phyloP scores from a whole-genome alignment of 2,888 invertebrate species.

The Catocala fraxini region DNA sequence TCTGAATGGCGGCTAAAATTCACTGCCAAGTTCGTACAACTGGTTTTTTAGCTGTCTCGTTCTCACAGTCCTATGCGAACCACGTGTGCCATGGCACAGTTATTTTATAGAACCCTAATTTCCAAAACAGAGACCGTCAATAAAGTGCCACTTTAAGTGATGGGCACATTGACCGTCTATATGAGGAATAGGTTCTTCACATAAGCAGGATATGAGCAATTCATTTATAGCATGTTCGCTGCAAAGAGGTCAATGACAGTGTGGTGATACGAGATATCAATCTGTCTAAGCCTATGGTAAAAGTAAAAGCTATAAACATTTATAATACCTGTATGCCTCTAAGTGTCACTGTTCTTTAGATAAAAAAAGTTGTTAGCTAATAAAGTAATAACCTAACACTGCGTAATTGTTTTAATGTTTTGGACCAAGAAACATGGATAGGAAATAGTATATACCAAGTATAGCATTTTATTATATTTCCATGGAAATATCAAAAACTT shows the following conservation, averaged over 20 bases:
- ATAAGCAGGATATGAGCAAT: constrained; percentile 76
- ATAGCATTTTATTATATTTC: no score
- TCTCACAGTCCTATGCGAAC: constrained; percentile 60
- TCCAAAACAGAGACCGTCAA: constrained; percentile 36
- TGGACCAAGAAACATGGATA: no score
- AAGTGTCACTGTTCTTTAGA: no score
- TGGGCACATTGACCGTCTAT: constrained; percentile 55
- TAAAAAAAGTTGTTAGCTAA: no score
- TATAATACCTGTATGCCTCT: no score
- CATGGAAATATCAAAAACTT: no score
- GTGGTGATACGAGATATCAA: constrained; percentile 51
- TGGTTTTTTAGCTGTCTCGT: constrained; percentile 73
- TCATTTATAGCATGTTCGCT: constrained; percentile 64
- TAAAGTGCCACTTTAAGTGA: constrained; percentile 46
- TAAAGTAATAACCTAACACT: no score
- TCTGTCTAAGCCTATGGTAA: constrained; percentile 27
- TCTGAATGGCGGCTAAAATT: constrained; percentile 57
- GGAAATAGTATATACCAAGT: no score
- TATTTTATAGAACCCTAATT: constrained; percentile 38
- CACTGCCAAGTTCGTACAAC: constrained; percentile 84
- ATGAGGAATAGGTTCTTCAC: constrained; percentile 59
- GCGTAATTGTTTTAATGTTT: no score
- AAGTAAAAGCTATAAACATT: neutral
- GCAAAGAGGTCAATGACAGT: constrained; percentile 76
- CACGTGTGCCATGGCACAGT: constrained; percentile 74